Evolutionary conservation across 2,113 vertebrate species (phyloP).

Genomic region (Eurystomus gularis): DNA sequence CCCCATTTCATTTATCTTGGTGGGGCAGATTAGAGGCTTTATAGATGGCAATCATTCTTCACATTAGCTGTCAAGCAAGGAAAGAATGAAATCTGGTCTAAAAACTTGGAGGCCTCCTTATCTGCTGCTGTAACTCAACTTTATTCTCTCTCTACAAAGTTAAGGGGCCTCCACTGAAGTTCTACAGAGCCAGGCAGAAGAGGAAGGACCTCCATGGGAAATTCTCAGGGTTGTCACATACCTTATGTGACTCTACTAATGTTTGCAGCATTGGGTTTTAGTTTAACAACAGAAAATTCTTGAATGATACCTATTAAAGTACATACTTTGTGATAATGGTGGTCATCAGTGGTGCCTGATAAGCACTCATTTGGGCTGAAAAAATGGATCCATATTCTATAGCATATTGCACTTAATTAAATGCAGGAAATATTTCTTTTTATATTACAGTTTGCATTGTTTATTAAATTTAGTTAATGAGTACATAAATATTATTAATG

Average conservation of each 20-base stretch:
- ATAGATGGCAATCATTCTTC: conserved; percentile 19
- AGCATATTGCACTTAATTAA: not conserved
- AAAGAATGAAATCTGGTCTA: conserved; percentile 30
- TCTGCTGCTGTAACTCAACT: conserved; percentile 18
- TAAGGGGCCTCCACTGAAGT: not conserved
- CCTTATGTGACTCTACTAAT: not conserved
- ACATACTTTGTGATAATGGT: not conserved
- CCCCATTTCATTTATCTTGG: conserved; percentile 20
- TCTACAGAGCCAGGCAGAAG: not conserved
- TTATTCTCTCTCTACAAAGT: not conserved
- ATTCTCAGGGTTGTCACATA: not conserved
- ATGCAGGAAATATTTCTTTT: not conserved
- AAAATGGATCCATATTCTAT: not conserved
- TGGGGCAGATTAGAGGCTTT: conserved; percentile 35
- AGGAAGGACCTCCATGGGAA: not conserved
- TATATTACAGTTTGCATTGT: not conserved
- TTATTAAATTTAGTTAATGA: not conserved
- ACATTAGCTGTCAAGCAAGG: not conserved
- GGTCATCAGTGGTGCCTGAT: not conserved
- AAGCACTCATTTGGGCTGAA: not conserved
- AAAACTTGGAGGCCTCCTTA: conserved; percentile 35
- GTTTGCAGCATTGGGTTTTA: not conserved
- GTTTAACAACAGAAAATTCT: not conserved
- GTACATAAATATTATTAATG: not conserved
- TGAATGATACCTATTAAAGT: not conserved